Conservation (phyloP, 2,113 vertebrate genomes). For the Clarias batrachus region DNA sequence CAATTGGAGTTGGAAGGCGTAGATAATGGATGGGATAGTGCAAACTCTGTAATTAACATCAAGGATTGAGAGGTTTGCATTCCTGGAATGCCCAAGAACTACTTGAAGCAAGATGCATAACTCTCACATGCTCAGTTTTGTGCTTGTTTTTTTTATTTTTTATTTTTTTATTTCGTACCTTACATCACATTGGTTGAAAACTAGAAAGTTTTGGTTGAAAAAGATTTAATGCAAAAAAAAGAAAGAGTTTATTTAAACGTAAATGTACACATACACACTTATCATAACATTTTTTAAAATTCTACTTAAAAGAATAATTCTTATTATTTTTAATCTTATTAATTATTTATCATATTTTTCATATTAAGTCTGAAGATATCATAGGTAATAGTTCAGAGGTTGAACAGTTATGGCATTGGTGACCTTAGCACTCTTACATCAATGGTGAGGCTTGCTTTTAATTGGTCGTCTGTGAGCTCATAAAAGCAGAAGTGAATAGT, state of each 20-base stretch:
- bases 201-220: too few relatives aligned
- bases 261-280: neutral
- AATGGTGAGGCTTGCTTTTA: too few relatives aligned
- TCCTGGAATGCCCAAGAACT: neutral
- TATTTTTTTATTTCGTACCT: neutral
- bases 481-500: too few relatives aligned
- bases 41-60: neutral
- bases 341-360: neutral
- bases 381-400: neutral
- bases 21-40: neutral
- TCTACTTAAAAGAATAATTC: neutral
- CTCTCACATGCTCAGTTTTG: neutral
- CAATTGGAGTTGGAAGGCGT: neutral
- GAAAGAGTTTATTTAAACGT: neutral
- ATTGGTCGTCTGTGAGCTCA: too few relatives aligned
- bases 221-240: neutral
- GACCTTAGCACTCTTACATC: too few relatives aligned
- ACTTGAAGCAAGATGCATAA: neutral
- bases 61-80: neutral
- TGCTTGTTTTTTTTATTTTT: neutral
- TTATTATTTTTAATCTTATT: neutral
- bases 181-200: neutral
- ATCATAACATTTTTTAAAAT: neutral
- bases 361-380: neutral
- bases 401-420: neutral